These are phyloP conservation scores for Onychostruthus taczanowskii DNA, from an alignment of 2,113 vertebrate species.

Conservation along the genomic window DNA sequence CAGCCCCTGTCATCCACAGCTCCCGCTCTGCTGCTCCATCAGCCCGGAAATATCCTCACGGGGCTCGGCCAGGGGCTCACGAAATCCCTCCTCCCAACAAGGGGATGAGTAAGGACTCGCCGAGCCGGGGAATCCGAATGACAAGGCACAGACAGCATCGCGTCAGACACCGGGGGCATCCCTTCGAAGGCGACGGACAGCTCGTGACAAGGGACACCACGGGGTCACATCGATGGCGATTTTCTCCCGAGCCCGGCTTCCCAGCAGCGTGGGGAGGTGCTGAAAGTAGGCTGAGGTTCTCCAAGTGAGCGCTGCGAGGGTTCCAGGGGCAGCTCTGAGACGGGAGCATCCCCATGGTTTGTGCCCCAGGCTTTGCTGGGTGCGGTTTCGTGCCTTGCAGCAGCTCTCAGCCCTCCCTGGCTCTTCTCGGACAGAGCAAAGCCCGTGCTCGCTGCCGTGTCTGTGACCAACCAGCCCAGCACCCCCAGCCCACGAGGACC, in stretches of 20 bases:
- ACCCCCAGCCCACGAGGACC: rapidly evolving
- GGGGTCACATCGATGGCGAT: rapidly evolving
- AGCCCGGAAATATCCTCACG: not conserved
- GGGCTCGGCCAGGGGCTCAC: not conserved
- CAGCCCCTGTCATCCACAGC: not conserved
- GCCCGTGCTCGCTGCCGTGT: rapidly evolving
- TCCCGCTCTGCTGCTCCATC: not conserved
- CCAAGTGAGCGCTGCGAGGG: not conserved
- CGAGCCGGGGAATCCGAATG: not conserved
- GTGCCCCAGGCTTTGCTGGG: not conserved
- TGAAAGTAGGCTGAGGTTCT: not conserved
- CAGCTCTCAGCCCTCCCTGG: rapidly evolving
- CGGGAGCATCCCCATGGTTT: rapidly evolving
- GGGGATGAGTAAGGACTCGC: conserved; percentile 4
- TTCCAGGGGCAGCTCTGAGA: not conserved
- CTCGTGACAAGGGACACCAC: not conserved
- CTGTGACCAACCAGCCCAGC: rapidly evolving
- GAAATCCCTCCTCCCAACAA: not conserved
- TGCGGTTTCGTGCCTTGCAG: not conserved
- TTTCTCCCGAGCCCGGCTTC: not conserved
- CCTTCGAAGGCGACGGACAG: not conserved
- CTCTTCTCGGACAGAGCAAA: not conserved
- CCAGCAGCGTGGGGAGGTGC: not conserved
- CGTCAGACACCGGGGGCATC: not conserved
- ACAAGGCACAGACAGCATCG: not conserved